These are phyloP conservation scores for Tachina grossa DNA, from an alignment of 2,888 invertebrate species.

Conservation along the genomic window DNA sequence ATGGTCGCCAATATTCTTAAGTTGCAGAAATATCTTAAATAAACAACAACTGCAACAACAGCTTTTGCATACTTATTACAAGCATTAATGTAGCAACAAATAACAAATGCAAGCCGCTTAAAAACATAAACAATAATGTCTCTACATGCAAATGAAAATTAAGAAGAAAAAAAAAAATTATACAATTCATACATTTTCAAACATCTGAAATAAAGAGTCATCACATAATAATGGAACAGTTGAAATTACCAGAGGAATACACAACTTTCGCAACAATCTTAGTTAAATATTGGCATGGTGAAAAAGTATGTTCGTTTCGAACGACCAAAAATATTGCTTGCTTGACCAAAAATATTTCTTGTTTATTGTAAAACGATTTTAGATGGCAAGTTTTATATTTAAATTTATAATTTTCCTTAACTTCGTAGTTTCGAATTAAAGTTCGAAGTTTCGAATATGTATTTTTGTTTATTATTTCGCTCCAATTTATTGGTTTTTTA, in stretches of 20 bases:
- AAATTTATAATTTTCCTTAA: too few relatives aligned
- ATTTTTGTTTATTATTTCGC: too few relatives aligned
- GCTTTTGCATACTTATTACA: slow-evolving; percentile 59
- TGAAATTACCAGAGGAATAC: slow-evolving; percentile 55
- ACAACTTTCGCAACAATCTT: slow-evolving; percentile 24
- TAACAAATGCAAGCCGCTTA: slow-evolving; percentile 70
- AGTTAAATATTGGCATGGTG: slow-evolving; percentile 3
- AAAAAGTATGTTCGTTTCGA: neutral
- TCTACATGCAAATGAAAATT: slow-evolving; percentile 23
- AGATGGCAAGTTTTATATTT: too few relatives aligned
- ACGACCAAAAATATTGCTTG: too few relatives aligned
- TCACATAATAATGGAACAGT: slow-evolving; percentile 65
- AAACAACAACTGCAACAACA: slow-evolving; percentile 14
- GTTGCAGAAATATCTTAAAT: neutral
- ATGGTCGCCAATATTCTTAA: slow-evolving; percentile 67
- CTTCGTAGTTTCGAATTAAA: too few relatives aligned
- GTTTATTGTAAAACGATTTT: too few relatives aligned
- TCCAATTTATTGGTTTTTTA: too few relatives aligned
- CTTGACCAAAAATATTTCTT: too few relatives aligned
- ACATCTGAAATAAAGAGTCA: slow-evolving; percentile 56
- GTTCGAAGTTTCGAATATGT: too few relatives aligned
- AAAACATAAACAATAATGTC: slow-evolving; percentile 67
- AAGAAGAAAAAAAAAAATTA: slow-evolving; percentile 1
- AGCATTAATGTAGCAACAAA: slow-evolving; percentile 65
- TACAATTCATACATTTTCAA: slow-evolving; percentile 38